Base-by-base conservation (phyloP, 2,888 invertebrate genomes). In the Cepaea hortensis region DNA sequence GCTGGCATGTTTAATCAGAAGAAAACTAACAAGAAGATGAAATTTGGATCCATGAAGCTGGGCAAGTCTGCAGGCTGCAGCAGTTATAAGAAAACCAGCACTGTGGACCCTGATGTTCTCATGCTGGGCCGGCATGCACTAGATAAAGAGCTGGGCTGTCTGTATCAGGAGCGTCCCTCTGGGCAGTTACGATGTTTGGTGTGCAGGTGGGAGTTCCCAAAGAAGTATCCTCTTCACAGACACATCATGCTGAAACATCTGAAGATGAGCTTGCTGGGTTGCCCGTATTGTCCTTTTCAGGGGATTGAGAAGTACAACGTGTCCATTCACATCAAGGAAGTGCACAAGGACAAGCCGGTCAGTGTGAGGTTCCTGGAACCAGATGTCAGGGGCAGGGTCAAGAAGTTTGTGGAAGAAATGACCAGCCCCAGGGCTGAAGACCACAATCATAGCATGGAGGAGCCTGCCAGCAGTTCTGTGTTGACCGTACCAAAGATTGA, bases 211-310 rank as follows among this genome's bases (percentile, higher is more conserved):
- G 87, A 90, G 73, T 90, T 90, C 35, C 90, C 90, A 11, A 65
- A 88, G 23, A 88, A 87, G 87, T 90, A 90, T 81, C 87, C 89
- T 3, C 83, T 88, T 15, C 90, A 90, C 81, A 85, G 90, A 48
- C 90, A 90, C 73, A 84, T 90, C 20, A 87, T 90, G 75, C 84
- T 90, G 87, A 89, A 89, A 46, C 90, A 90, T 79, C 83, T 90
- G 48, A 88, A 88, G 83, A 70, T 89, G 73, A 88, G 85, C 65
- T 81, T 90, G n/a, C 87, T 89, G 35, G 88, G 88, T 6, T 90
- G 90, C 73, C 88, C 90, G 0, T 88, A 88, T 75, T 90, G 90
- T 83, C 61, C 82, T 23, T 89, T 87, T 75, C 85, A 88, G 83
- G 90, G 89, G 20, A 88, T 88, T 68, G 90, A 90, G 85, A 85